Conservation (phyloP, 2,113 vertebrate genomes). For the Calidris pugnax region DNA sequence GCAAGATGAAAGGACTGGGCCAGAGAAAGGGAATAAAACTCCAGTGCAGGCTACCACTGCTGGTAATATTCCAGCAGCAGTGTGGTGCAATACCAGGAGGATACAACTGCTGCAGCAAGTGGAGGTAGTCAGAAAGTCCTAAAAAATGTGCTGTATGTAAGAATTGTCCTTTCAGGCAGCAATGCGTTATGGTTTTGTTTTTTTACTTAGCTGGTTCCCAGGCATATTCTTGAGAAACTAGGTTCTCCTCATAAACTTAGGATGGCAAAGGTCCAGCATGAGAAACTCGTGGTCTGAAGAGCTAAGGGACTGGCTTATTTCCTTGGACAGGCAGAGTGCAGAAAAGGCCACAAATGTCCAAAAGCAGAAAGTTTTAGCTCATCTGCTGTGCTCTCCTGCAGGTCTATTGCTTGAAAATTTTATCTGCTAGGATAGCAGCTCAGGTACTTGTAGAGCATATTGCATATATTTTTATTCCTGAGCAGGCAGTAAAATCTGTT, state of each 20-base stretch:
- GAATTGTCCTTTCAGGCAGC: neutral
- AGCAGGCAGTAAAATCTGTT: neutral
- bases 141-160: neutral
- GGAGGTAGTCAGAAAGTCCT: neutral
- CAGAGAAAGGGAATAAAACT: slow-evolving; percentile 6
- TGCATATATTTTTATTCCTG: neutral
- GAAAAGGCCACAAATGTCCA: neutral
- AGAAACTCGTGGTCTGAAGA: neutral
- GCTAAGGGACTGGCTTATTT: neutral
- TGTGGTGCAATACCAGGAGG: neutral
- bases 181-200: neutral
- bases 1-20: slow-evolving; percentile 21
- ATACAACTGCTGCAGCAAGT: neutral
- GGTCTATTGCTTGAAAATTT: neutral
- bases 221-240: neutral
- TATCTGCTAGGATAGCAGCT: neutral
- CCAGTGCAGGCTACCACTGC: neutral
- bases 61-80: neutral
- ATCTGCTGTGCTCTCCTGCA: neutral
- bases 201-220: neutral
- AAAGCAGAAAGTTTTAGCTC: neutral
- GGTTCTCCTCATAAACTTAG: neutral
- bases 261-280: neutral
- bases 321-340: neutral
- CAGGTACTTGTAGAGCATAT: neutral